Percentiles rank a stretch among this genome's conserved stretches.
Evolutionary conservation across 2,888 invertebrate genomes (phyloP).

Genomic region (Villa cingulata): DNA sequence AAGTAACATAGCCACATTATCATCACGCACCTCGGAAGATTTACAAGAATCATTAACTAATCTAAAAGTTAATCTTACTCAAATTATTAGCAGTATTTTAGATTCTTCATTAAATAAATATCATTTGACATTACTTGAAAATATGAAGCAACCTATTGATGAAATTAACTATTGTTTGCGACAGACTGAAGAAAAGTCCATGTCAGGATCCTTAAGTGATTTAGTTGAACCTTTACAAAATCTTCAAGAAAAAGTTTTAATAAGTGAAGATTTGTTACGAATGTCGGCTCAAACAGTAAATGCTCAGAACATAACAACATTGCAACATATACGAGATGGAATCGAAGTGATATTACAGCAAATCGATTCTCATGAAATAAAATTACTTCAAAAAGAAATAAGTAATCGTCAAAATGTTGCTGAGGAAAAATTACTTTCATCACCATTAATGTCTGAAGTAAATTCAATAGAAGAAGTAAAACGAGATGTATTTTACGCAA

Average conservation of each 20-base stretch:
- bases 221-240: conserved; percentile 31
- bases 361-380: conserved; percentile 31
- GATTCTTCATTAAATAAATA: conserved; percentile 33
- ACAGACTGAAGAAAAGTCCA: conserved; percentile 33
- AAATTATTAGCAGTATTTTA: conserved; percentile 43
- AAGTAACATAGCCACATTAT: conserved; percentile 30
- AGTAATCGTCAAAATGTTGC: conserved; percentile 25
- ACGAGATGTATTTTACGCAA: conserved; percentile 20
- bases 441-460: conserved; percentile 25
- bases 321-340: conserved; percentile 25
- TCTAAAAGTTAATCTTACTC: conserved; percentile 42
- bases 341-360: conserved; percentile 27
- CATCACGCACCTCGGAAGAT: conserved; percentile 21
- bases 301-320: conserved; percentile 21
- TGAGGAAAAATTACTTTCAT: conserved; percentile 22
- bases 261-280: conserved; percentile 26
- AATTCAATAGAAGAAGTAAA: conserved; percentile 26
- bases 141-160: conserved; percentile 40
- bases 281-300: conserved; percentile 21
- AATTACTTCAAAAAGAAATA: conserved; percentile 27
- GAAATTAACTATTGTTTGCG: conserved; percentile 36
- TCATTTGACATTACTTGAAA: conserved; percentile 37
- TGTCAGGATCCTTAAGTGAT: conserved; percentile 30
- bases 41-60: conserved; percentile 26
- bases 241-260: conserved; percentile 28